Base-by-base conservation (phyloP, 2,113 vertebrate species). In the Toxostoma redivivum region DNA sequence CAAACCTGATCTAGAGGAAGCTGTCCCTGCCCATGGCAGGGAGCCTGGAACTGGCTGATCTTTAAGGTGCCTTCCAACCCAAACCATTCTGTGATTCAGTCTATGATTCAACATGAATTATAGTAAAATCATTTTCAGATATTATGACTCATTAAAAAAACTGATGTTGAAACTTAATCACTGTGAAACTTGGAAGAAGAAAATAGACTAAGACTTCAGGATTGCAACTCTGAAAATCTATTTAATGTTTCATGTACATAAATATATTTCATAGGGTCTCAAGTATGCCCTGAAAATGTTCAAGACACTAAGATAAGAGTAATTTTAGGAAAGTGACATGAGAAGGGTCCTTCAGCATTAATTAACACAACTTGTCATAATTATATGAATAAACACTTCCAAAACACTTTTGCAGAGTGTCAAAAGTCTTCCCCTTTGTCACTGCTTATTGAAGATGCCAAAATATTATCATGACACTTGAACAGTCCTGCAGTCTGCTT, bases 381-480 rank as follows among this genome's bases (percentile, higher is more conserved):
- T 88, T 93, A 51, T 14, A 18, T 40, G 33, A 37, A 56, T 71
- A 86, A 94, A 70, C 53, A 86, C 51, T 95, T 95, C 73, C 86
- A 85, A 90, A 88, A 27, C 23, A n/a, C 23, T 89, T 87, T 7
- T 4, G 11, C 24, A 81, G 56, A 33, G 56, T 76, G 67, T 62
- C 33, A 90, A 25, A 73, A 54, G 15, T 25, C 69, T 72, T 86
- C 28, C 35, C 6, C 10, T 80, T 82, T 66, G n/a, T 81, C 81
- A 45, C 71, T 89, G 64, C 53, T 78, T 83, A 25, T 60, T 74
- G 50, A 18, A 76, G 35, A 38, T 92, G 81, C 90, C 96, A 95
- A 96, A 95, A 95, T 95, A 93, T 91, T 95, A 88, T 45, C 50
- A 56, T 73, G 88, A 50, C 91, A 77, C 74, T 94, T 72, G 71